phyloP scores from a whole-genome alignment of 2,113 vertebrate species.

The Galemys pyrenaicus region DNA sequence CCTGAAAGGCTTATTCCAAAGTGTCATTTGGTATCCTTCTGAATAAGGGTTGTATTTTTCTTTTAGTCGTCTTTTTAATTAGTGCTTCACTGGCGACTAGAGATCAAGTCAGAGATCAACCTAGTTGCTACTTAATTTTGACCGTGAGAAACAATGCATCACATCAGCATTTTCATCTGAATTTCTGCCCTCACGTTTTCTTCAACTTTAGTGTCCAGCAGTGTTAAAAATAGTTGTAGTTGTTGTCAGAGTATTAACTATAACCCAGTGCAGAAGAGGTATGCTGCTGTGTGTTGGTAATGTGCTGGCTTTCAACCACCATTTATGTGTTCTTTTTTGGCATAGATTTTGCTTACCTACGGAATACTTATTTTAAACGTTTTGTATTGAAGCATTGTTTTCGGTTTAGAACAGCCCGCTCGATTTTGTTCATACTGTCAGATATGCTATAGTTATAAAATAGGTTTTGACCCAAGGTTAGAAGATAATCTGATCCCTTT shows the following conservation, averaged over 20 bases:
- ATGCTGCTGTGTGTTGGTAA: slow-evolving; percentile 33
- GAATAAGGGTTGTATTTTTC: slow-evolving; percentile 19
- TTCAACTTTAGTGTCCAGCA: slow-evolving; percentile 71
- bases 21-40: slow-evolving; percentile 32
- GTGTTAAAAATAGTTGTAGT: slow-evolving; percentile 73
- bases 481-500: slow-evolving; percentile 52
- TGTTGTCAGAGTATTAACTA: slow-evolving; percentile 64
- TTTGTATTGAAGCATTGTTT: slow-evolving; percentile 71
- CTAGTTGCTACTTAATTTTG: slow-evolving; percentile 63
- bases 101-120: slow-evolving; percentile 51
- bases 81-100: slow-evolving; percentile 23
- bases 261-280: slow-evolving; percentile 32
- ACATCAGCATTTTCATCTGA: slow-evolving; percentile 28
- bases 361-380: slow-evolving; percentile 59
- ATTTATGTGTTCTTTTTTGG: slow-evolving; percentile 40
- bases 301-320: slow-evolving; percentile 55
- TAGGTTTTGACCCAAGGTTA: not conserved
- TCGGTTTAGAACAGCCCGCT: slow-evolving; percentile 45
- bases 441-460: not conserved
- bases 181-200: slow-evolving; percentile 53
- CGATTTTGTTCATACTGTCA: slow-evolving; percentile 23
- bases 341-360: slow-evolving; percentile 51
- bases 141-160: slow-evolving; percentile 67
- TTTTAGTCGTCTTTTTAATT: slow-evolving; percentile 42
- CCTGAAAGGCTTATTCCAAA: slow-evolving; percentile 49